Evolutionary conservation across 2,797 vertebrate species (phyloP).

Genomic region (Pelobates cultripes): DNA sequence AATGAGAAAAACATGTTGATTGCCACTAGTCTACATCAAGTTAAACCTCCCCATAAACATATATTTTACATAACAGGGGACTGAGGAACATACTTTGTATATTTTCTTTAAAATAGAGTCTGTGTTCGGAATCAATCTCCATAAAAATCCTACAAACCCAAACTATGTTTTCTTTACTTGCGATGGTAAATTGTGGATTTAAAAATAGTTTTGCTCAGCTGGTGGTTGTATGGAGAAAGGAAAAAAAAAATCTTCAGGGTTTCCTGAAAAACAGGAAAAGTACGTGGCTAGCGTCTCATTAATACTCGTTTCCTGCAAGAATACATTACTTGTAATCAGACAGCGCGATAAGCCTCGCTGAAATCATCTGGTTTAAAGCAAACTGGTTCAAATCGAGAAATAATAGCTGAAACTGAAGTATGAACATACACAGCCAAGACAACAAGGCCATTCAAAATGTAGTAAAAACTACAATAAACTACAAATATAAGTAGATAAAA

Average conservation of each 20-base stretch:
- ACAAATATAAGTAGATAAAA: too few species aligned
- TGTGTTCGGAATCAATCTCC: neutral
- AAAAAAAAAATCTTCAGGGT: slow-evolving; percentile 27
- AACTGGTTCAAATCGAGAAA: too few species aligned
- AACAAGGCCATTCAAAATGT: too few species aligned
- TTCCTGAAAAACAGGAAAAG: slow-evolving; percentile 56
- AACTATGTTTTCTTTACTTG: slow-evolving; percentile 18
- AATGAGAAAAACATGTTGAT: too few species aligned
- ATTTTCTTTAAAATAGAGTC: too few species aligned
- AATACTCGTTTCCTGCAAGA: slow-evolving; percentile 45
- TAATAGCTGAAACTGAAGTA: neutral
- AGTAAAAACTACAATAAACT: too few species aligned
- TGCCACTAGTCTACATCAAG: too few species aligned
- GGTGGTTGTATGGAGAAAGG: slow-evolving; percentile 16
- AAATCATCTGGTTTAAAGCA: too few species aligned
- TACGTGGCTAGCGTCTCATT: slow-evolving; percentile 33
- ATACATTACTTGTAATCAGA: slow-evolving; percentile 30
- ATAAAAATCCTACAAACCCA: neutral
- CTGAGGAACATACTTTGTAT: too few species aligned
- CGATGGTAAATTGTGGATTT: slow-evolving; percentile 7
- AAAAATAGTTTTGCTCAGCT: slow-evolving; percentile 19
- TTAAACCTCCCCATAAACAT: too few species aligned
- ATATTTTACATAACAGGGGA: neutral
- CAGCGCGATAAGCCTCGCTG: neutral
- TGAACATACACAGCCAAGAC: neutral